phyloP scores from a whole-genome alignment of 2,888 invertebrate genomes.

The Philereme transversata region DNA sequence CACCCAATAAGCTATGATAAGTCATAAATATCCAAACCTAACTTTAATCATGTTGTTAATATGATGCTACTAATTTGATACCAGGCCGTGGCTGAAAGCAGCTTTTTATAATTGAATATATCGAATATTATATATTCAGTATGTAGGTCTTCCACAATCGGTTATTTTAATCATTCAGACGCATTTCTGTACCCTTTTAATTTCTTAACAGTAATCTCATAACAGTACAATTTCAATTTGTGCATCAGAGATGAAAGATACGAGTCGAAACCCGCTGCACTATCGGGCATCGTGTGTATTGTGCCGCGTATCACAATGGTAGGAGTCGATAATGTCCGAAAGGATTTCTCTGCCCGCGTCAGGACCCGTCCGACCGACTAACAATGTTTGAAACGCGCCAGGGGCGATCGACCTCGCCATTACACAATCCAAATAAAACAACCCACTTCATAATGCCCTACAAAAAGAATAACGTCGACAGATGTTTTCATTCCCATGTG shows the following conservation, averaged over 20 bases:
- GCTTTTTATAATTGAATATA: no score
- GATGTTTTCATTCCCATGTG: conserved; percentile 78
- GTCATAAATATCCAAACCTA: no score
- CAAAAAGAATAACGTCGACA: conserved; percentile 69
- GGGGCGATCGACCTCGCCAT: conserved; percentile 64
- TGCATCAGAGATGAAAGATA: conserved; percentile 44
- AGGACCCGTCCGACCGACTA: conserved; percentile 52
- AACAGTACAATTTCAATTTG: conserved; percentile 47
- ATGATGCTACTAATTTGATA: neutral
- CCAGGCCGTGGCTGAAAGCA: neutral
- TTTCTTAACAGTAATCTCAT: conserved; percentile 33
- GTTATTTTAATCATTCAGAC: conserved; percentile 14
- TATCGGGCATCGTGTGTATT: conserved; percentile 51
- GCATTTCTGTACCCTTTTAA: conserved; percentile 18
- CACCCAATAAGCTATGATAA: neutral
- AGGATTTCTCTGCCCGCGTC: conserved; percentile 47
- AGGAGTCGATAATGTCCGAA: conserved; percentile 54
- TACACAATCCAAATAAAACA: conserved; percentile 65
- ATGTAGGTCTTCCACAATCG: conserved; percentile 16
- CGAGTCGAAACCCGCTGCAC: conserved; percentile 38
- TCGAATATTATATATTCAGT: no score
- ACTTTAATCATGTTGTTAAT: no score
- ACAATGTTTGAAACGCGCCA: conserved; percentile 59
- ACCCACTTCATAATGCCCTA: conserved; percentile 62
- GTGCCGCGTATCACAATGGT: conserved; percentile 49